Evolutionary conservation across 1,140 invertebrate genomes (phyloP).

Genomic region (Agrypnia vestita): DNA sequence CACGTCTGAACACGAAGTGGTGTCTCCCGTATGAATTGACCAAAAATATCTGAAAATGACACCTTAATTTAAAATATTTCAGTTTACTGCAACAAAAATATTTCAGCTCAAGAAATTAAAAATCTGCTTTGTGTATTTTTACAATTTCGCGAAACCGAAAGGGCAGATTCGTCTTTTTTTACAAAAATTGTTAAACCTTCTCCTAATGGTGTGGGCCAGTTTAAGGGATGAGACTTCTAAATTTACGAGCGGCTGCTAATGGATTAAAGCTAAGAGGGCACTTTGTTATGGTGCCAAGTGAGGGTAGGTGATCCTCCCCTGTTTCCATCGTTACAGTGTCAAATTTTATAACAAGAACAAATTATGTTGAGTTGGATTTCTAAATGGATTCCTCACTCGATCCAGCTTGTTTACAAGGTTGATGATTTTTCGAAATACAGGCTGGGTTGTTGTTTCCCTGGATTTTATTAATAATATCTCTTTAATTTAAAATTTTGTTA

Average conservation of each 20-base stretch:
- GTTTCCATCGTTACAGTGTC: not conserved
- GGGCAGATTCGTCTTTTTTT: slow-evolving; percentile 22
- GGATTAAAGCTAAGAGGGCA: slow-evolving; percentile 56
- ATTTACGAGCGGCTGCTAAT: slow-evolving; percentile 60
- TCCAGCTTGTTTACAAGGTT: not conserved
- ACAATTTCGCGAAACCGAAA: not conserved
- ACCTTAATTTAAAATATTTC: too few species aligned
- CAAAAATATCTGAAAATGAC: too few species aligned
- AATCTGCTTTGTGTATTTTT: too few species aligned
- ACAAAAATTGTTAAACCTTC: slow-evolving; percentile 1
- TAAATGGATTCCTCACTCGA: slow-evolving; percentile 8
- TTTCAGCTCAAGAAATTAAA: too few species aligned
- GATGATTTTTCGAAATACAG: too few species aligned
- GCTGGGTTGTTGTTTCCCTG: too few species aligned
- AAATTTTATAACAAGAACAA: slow-evolving; percentile 20
- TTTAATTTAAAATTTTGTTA: too few species aligned
- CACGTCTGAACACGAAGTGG: too few species aligned
- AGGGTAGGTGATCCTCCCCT: not conserved
- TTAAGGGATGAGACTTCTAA: slow-evolving; percentile 36
- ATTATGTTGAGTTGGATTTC: slow-evolving; percentile 9
- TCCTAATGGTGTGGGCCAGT: slow-evolving; percentile 22
- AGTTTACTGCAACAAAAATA: too few species aligned
- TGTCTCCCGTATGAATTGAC: too few species aligned
- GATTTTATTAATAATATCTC: too few species aligned
- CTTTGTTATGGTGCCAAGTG: slow-evolving; percentile 40